Conservation (phyloP, 2,797 vertebrate genomes). For the Phrynocephalus forsythii region DNA sequence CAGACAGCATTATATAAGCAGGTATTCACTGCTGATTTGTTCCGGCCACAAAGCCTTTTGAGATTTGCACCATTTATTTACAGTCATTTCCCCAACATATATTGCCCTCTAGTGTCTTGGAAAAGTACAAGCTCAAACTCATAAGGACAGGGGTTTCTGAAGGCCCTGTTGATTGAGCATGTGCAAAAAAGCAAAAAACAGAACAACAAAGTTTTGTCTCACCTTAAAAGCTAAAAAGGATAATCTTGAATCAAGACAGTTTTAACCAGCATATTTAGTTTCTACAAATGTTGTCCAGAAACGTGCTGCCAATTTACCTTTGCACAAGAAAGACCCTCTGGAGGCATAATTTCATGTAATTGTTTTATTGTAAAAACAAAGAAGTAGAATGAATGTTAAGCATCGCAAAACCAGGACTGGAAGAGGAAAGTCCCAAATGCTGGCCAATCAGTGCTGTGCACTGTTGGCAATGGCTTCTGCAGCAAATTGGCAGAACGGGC, state of each 20-base stretch:
- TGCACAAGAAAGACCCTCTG: no score
- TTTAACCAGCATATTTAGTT: no score
- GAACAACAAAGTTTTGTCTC: no score
- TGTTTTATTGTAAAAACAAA: not conserved
- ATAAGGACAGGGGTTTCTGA: not conserved
- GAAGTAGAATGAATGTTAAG: not conserved
- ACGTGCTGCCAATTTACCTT: no score
- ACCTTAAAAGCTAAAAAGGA: no score
- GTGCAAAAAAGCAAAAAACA: no score
- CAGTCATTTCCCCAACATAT: not conserved
- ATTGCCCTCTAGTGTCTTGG: conserved; percentile 18
- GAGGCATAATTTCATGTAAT: not conserved
- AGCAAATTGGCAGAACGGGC: not conserved
- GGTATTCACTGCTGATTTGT: not conserved
- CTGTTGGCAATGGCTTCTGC: not conserved
- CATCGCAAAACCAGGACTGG: not conserved
- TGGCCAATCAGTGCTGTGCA: not conserved
- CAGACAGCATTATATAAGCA: not conserved
- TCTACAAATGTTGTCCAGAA: no score
- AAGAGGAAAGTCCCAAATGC: not conserved
- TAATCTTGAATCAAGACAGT: no score
- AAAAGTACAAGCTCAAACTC: not conserved
- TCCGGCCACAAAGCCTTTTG: not conserved
- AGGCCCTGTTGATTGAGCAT: no score
- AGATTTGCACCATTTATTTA: not conserved